Percentiles rank a stretch among this genome's conserved stretches.
Conservation (phyloP, 1,140 invertebrate genomes). For the Pristionchus pacificus region DNA sequence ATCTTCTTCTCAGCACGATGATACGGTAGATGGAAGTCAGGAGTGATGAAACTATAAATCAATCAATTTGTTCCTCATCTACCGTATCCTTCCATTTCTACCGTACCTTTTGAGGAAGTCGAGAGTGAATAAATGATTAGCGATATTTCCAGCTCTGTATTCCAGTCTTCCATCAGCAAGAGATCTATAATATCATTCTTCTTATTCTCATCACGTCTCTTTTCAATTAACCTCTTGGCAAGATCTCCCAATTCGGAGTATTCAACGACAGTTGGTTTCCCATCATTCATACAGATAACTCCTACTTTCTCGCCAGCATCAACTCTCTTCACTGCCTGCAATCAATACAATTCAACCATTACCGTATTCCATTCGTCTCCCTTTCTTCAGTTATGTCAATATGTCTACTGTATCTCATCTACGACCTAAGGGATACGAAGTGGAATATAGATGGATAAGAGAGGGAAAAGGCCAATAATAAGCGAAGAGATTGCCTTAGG, state of each 20-base stretch:
- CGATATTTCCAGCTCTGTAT: constrained; percentile 85
- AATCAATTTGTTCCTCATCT: constrained; percentile 55
- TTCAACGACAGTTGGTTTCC: constrained; percentile 75
- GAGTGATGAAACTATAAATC: constrained; percentile 20
- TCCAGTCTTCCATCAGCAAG: constrained; percentile 62
- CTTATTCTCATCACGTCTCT: not conserved
- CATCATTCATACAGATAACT: constrained; percentile 83
- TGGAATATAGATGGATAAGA: not conserved
- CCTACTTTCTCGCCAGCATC: constrained; percentile 87
- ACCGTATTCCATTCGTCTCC: not conserved
- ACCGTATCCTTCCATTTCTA: constrained; percentile 56
- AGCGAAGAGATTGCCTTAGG: no score
- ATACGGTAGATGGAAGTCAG: constrained; percentile 67
- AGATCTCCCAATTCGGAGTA: constrained; percentile 87
- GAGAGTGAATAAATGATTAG: constrained; percentile 91
- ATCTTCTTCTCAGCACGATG: constrained; percentile 98
- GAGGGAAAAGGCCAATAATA: no score
- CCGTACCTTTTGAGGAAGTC: constrained; percentile 69
- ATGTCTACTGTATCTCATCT: constrained; percentile 5
- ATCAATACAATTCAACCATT: not conserved
- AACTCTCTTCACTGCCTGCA: constrained; percentile 82
- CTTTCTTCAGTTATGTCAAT: not conserved
- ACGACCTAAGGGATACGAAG: no score
- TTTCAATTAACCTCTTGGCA: constrained; percentile 61
- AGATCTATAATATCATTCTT: not conserved